Base-by-base conservation (phyloP, 2,797 vertebrate genomes). In the Ataeniobius toweri region DNA sequence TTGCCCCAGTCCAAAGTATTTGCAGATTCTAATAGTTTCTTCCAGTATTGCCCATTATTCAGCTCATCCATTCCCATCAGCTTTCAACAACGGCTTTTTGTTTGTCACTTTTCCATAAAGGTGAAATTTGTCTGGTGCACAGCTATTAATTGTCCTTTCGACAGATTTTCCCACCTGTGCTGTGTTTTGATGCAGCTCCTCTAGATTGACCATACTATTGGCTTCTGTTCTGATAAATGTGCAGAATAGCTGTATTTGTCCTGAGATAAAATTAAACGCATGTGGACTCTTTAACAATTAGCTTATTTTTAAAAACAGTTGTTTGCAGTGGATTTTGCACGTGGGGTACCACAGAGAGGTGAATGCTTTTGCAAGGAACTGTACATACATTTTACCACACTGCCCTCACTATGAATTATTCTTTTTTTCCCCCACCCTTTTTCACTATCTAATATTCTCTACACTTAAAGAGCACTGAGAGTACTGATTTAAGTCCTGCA, bases 361-460 rank as follows among this genome's bases (percentile, higher is more conserved):
- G 18, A 39, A 65, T 9, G 10, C 0, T 3, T 31, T 67, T 24
- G 24, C 3, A 12, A 41, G 65, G 20, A 67, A 24, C 39, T 67
- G 20, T 5, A 26, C 50, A 36, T 50, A 44, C 26, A 36, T 76
- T 81, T 74, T 36, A 87, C 70, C 76, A 41, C 70, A 56, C 31
- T 79, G 51, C 16, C 26, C 3, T 73, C 73, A 22, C 13, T 36
- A 53, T 68, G 12, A 36, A 50, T 51, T 71, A 10, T 44, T 28
- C 6, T 71, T 48, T 18, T 31, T 51, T 68, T 6, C 7, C 56
- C 46, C 31, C 31, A 2, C 75, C 75, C 36, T 67, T 73, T 73
- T 80, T 65, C 36, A 31, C 74, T 71, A 77, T 84, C 81, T 85
- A 78, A 89, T 91, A 82, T 82, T 31, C 26, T 85, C 69, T 79